Percentiles rank a stretch among this genome's conserved stretches.
These are phyloP conservation scores for Mycteria americana DNA, from an alignment of 2,797 vertebrate species.

Conservation along the genomic window DNA sequence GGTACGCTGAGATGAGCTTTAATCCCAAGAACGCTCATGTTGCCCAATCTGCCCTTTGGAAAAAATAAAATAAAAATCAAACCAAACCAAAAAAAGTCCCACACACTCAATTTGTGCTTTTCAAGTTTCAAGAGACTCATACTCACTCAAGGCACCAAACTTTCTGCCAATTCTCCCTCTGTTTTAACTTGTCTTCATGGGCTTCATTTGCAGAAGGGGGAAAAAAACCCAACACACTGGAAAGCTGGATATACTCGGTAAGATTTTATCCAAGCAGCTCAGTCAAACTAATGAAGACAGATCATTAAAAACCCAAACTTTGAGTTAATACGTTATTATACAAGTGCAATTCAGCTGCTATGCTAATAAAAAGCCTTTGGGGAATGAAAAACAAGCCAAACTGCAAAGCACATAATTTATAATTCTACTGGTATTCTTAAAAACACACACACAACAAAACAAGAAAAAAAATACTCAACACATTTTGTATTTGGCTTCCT, in stretches of 20 bases:
- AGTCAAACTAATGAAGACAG: constrained; percentile 43
- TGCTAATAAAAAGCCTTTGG: constrained; percentile 30
- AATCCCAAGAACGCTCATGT: neutral
- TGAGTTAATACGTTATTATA: constrained; percentile 50
- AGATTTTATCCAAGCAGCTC: constrained; percentile 34
- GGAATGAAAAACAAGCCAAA: constrained; percentile 42
- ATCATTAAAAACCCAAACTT: constrained; percentile 44
- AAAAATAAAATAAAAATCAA: neutral
- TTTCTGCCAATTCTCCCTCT: constrained; percentile 25
- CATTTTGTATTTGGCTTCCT: constrained; percentile 45
- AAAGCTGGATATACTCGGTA: neutral
- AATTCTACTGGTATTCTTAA: constrained; percentile 61
- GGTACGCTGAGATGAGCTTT: neutral
- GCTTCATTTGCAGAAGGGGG: neutral
- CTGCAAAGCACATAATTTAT: constrained; percentile 58
- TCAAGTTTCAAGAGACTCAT: constrained; percentile 12
- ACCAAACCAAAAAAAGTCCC: neutral
- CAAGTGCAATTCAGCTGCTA: constrained; percentile 44
- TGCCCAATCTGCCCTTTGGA: neutral
- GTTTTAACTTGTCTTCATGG: constrained; percentile 31
- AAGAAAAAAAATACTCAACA: constrained; percentile 35
- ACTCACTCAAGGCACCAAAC: neutral
- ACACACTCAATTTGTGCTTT: neutral
- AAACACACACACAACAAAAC: constrained; percentile 58
- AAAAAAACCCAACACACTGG: neutral